Evolutionary conservation across 2,888 invertebrate species (phyloP), one percentile per base, ranked within the genome.

Genomic region (Phaonia tiefii): DNA sequence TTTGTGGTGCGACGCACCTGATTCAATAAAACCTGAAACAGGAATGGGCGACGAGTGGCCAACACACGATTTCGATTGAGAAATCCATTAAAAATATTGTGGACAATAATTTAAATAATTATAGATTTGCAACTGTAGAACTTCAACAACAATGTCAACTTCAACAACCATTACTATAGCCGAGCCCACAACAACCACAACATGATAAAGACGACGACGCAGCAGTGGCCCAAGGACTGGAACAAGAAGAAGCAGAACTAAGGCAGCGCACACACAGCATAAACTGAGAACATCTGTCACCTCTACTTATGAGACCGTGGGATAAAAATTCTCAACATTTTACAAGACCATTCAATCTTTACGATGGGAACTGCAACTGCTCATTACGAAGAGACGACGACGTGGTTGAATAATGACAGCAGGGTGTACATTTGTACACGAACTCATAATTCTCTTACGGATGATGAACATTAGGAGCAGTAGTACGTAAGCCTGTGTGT

Each of bases 251-350:
- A 31, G 31, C 3, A 31, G 31, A 31, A 31, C 31, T 8, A 3
- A n/a, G 31, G 31, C 31, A 3, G 8, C 31, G 31, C 31, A 31
- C 31, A 31, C 31, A 31, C 31, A 31, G 8, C 70, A 37, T 42
- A 70, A 88, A 89, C 89, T 88, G 87, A 88, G 85, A 89, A 88
- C 89, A 89, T 88, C 89, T 89, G 89, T 89, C 88, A 80, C 80
- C 83, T 76, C 70, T 69, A 80, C 60, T 81, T 74, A 79, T 22
- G 75, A 82, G 86, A 89, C 89, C 89, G 89, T 89, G 89, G 89
- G 89, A 89, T 89, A 87, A 85, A 87, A 87, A 86, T 86, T 85
- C 78, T 78, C 76, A 82, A 79, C 49, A 72, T 82, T 82, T 79
- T 79, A 66, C 79, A 79, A 83, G 82, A 80, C 86, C 86, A 85